Percentiles rank a stretch among this genome's conserved stretches.
These are phyloP conservation scores for Ectemnius continuus DNA, from an alignment of 2,888 invertebrate species.

Conservation along the genomic window DNA sequence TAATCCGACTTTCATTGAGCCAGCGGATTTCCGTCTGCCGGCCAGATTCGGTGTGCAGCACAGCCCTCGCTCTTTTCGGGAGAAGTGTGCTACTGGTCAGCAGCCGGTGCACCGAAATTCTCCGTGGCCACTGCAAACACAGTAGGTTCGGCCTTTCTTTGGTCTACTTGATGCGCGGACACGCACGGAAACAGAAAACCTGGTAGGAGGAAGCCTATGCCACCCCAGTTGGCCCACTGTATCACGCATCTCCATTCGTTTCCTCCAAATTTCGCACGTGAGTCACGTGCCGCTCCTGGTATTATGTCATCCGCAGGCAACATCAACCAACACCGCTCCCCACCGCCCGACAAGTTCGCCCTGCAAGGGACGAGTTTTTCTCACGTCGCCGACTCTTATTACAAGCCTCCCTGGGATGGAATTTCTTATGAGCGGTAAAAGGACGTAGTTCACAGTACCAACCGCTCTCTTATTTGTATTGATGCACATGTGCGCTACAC, in stretches of 20 bases:
- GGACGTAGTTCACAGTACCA: background rate
- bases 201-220: conserved; percentile 23
- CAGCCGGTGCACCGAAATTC: conserved; percentile 15
- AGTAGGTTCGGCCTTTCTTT: conserved; percentile 23
- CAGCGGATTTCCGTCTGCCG: conserved; percentile 18
- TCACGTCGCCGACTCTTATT: conserved; percentile 32
- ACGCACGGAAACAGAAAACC: conserved; percentile 55
- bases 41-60: conserved; percentile 18
- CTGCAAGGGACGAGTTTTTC: conserved; percentile 1
- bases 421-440: background rate
- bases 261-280: conserved; percentile 51
- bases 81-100: conserved; percentile 33
- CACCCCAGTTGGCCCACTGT: conserved; percentile 33
- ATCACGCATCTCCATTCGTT: conserved; percentile 45
- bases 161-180: conserved; percentile 55
- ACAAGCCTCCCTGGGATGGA: background rate
- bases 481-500: background rate
- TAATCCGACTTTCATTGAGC: background rate
- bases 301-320: conserved; percentile 48
- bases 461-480: background rate
- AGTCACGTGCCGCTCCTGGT: conserved; percentile 59
- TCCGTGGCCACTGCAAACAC: conserved; percentile 31
- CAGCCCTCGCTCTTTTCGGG: conserved; percentile 17
- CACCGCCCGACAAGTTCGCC: conserved; percentile 4
- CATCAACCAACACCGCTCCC: conserved; percentile 31